These are phyloP conservation scores for Symphodus melops DNA, from an alignment of 2,113 vertebrate genomes.

Conservation along the genomic window DNA sequence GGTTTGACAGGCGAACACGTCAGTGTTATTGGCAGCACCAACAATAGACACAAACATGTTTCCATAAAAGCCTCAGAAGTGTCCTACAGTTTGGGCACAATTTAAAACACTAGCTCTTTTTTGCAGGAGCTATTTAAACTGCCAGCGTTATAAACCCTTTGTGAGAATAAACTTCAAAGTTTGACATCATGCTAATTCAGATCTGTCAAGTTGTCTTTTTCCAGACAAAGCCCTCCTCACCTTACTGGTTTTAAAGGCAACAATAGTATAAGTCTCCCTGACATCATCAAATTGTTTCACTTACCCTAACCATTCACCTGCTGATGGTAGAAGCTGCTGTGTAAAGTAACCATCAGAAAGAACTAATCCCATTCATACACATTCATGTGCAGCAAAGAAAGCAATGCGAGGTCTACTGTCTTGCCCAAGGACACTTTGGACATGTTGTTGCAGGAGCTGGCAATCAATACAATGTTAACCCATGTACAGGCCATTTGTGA, in stretches of 20 bases:
- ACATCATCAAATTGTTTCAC: background rate
- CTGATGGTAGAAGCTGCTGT: no score
- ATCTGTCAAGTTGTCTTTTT: background rate
- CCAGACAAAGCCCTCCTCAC: background rate
- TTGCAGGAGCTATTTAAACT: background rate
- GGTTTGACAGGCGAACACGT: background rate
- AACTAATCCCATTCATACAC: no score
- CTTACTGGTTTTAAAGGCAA: background rate
- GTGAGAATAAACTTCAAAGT: background rate
- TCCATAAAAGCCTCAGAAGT: background rate
- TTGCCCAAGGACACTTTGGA: no score
- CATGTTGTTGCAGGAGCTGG: no score
- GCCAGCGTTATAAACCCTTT: background rate
- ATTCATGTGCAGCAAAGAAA: no score
- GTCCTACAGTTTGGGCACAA: conserved; percentile 9
- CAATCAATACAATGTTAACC: background rate
- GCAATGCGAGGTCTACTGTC: no score
- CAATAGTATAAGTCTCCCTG: background rate
- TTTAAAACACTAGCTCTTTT: background rate
- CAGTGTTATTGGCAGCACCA: conserved; percentile 21
- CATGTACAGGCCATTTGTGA: background rate
- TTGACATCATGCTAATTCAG: no score
- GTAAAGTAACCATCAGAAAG: no score
- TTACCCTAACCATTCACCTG: background rate
- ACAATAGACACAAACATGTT: background rate